Base-by-base conservation (phyloP, 2,888 invertebrate species). In the Folsomia manolachei region DNA sequence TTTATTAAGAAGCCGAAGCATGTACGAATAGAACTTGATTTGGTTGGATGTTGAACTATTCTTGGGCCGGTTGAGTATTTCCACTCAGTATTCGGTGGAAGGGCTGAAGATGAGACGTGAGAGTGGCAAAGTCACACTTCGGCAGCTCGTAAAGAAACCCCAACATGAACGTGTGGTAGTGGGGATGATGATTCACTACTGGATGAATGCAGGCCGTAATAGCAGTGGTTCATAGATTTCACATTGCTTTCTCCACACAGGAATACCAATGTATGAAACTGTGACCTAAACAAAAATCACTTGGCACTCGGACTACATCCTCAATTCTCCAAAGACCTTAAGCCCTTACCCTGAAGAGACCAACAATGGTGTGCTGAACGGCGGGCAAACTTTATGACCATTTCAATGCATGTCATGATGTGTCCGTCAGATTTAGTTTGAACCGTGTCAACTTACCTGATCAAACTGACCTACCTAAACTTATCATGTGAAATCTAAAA, bases 111-210 rank as follows among this genome's bases (percentile, higher is more conserved):
- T 73, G 75, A 78, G 74, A 80, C 80, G 80, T 80, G 80, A 80
- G 78, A 80, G 77, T 75, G 78, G 78, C 76, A 75, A 78, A 80
- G 80, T 80, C 80, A 80, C 80, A 80, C 79, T 78, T 80, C 73
- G 69, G 72, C 75, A 76, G 72, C 75, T 80, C 79, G 78, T 80
- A 78, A 78, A 78, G 75, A 77, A 72, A 75, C 74, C 63, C 27
- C 26, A 67, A 70, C 56, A 51, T n/a, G 75, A 74, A 79, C 72
- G 74, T 74, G 76, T 69, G 70, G 71, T 56, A 14, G 76, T 68
- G 69, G 71, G 60, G 65, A 78, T 76, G 65, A 78, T 76, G 75
- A 76, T 79, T 71, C 76, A 74, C 51, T n/a, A n/a, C n/a, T n/a
- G n/a, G n/a, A n/a, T n/a, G 69, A 75, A 65, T 71, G 73, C 71